A percentile compares a stretch with the other conserved stretches of the same genome.
Evolutionary conservation across 2,113 vertebrate species (phyloP).

Genomic region (Sylvietta virens): DNA sequence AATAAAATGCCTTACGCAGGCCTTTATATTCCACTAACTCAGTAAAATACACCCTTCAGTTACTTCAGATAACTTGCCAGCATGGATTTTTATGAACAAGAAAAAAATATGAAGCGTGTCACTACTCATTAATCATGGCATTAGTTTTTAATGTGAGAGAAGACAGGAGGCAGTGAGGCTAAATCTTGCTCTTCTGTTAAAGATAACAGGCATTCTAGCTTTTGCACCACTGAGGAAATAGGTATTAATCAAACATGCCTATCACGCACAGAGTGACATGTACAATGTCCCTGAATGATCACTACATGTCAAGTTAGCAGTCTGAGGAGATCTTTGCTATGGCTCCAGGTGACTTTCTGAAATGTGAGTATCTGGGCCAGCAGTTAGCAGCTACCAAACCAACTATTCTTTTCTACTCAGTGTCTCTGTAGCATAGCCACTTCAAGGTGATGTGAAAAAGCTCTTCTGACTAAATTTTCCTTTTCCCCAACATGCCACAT

Average conservation of each 20-base stretch:
- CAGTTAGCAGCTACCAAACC: neutral
- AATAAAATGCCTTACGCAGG: neutral
- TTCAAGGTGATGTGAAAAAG: neutral
- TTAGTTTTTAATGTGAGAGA: constrained; percentile 46
- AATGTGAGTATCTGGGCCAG: neutral
- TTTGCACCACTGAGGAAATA: neutral
- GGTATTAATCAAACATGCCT: constrained; percentile 18
- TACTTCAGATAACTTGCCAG: neutral
- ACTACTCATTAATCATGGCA: constrained; percentile 46
- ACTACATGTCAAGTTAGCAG: neutral
- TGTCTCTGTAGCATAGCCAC: neutral
- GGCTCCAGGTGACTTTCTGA: neutral
- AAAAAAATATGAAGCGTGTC: constrained; percentile 10
- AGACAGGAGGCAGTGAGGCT: constrained; percentile 28
- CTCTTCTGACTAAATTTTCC: neutral
- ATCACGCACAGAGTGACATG: neutral
- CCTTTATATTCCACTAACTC: neutral
- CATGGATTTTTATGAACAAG: neutral
- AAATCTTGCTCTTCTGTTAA: constrained; percentile 36
- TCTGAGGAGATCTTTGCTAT: neutral
- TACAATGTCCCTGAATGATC: neutral
- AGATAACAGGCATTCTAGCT: constrained; percentile 38
- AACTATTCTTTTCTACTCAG: neutral
- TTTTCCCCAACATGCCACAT: neutral
- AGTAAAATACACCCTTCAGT: neutral